Evolutionary conservation across 2,113 vertebrate genomes (phyloP).

Genomic region (Macquaria australasica): DNA sequence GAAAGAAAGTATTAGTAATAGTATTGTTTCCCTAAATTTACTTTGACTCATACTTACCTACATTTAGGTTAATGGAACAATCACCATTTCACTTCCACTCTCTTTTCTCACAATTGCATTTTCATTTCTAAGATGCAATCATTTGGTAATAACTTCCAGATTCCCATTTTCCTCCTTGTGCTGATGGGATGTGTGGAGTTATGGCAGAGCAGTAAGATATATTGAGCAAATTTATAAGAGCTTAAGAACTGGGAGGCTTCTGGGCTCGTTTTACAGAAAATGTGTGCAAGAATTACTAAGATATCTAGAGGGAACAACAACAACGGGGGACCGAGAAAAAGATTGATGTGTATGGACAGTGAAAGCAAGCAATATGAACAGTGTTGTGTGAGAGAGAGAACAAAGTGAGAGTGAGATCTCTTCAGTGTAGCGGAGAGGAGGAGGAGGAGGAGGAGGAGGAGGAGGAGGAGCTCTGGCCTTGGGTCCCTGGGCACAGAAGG

Average conservation of each 20-base stretch:
- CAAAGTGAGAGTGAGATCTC: slow-evolving; percentile 68
- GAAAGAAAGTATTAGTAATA: slow-evolving; percentile 1
- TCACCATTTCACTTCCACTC: slow-evolving; percentile 31
- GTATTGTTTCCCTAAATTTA: slow-evolving; percentile 33
- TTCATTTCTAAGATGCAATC: slow-evolving; percentile 74
- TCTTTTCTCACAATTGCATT: slow-evolving; percentile 61
- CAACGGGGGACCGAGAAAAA: neutral
- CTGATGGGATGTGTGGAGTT: slow-evolving; percentile 44
- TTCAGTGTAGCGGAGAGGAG: slow-evolving; percentile 55
- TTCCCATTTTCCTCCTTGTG: slow-evolving; percentile 48
- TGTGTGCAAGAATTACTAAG: slow-evolving; percentile 18
- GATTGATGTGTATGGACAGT: slow-evolving; percentile 33
- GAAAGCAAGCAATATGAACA: slow-evolving; percentile 28
- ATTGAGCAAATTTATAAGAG: slow-evolving; percentile 37
- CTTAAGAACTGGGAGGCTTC: slow-evolving; percentile 37
- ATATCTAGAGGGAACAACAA: slow-evolving; percentile 40
- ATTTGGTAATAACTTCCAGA: slow-evolving; percentile 81
- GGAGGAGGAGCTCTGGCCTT: slow-evolving; percentile 87
- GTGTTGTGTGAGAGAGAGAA: slow-evolving; percentile 57
- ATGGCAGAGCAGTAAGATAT: slow-evolving; percentile 49
- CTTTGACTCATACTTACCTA: slow-evolving; percentile 33
- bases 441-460: slow-evolving; percentile 80
- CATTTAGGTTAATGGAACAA: slow-evolving; percentile 60
- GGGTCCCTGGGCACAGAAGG: slow-evolving; percentile 93
- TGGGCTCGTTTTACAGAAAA: slow-evolving; percentile 38